Evolutionary conservation across 2,797 vertebrate genomes (phyloP), one percentile per base, ranked within the genome.

Genomic region (Lepus townsendii): DNA sequence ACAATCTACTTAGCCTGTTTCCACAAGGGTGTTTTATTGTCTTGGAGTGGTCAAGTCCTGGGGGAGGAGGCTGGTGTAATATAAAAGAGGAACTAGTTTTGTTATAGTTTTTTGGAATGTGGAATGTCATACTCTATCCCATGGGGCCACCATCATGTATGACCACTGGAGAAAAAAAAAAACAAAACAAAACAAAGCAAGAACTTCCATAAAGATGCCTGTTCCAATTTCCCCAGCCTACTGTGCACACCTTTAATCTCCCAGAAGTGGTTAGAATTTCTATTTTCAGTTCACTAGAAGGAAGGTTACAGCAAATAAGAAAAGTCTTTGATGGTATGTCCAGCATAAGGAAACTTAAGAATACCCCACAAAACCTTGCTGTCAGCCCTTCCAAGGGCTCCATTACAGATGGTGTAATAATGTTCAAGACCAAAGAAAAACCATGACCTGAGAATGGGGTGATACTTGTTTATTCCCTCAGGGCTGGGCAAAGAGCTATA

Each of bases 1-100:
- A 96, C 65, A 87, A 75, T n/a, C 66, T 42, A 50, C 50, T 90
- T 94, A 84, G 63, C 52, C 77, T 90, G 75, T 85, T 85, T 84
- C 65, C 71, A 50, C 4, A 16, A 93, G 65, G 57, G 22, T 47
- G n/a, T 88, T 90, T 47, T 62, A 87, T 63, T 63, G 30, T 65
- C 72, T 60, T 38, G 22, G 47, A 79, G n/a, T 8, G 42, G 62
- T 71, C 65, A 82, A 32, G n/a, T 85, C 85, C 78, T 57, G 5
- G 38, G 65, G 88, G 68, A 87, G 54, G 94, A 92, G 60, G 26
- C 26, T 82, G 26, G 17, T 20, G 20, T 2, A 26, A 47, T 16
- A 47, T 38, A 69, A 78, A 38, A 63, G 6, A 50, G n/a, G 12
- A 7, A 4, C 14, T 65, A 26, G 73, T 66, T 94, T 35, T 75